phyloP scores from a whole-genome alignment of 2,888 invertebrate genomes.

The Netelia inedita region DNA sequence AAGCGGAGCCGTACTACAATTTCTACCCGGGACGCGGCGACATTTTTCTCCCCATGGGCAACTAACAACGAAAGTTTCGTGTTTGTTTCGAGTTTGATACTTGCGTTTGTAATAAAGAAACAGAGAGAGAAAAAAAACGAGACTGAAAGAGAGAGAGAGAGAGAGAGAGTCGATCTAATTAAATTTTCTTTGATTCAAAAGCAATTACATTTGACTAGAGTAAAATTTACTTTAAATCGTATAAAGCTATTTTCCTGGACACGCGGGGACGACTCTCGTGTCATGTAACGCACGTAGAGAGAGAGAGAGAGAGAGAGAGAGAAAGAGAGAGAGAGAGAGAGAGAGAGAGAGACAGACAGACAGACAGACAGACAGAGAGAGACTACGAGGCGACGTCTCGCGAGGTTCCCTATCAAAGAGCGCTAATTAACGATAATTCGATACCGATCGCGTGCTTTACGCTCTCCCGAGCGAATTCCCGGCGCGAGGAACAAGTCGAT shows the following conservation, averaged over 20 bases:
- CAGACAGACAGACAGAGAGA: background rate
- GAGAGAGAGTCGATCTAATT: too few species aligned
- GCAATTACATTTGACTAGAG: background rate
- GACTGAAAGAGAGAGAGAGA: too few species aligned
- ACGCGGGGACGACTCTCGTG: background rate
- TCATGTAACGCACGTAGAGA: background rate
- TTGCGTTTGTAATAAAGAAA: too few species aligned
- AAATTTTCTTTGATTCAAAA: background rate
- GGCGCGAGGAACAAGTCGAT: constrained; percentile 54
- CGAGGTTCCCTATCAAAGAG: constrained; percentile 19
- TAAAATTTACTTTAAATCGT: background rate
- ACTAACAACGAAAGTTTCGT: too few species aligned
- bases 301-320: too few species aligned
- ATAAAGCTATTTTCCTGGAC: background rate
- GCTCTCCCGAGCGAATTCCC: constrained; percentile 12
- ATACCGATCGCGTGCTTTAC: background rate
- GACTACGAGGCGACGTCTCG: background rate
- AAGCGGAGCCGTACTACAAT: too few species aligned
- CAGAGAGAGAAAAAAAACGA: too few species aligned
- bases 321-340: background rate
- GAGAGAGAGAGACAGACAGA: too few species aligned
- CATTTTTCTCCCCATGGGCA: too few species aligned
- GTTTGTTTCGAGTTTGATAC: too few species aligned
- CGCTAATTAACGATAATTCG: constrained; percentile 33
- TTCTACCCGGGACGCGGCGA: too few species aligned